A percentile compares a stretch with the other conserved stretches of the same genome.
Evolutionary conservation across 1,140 invertebrate species (phyloP).

Genomic region (Globodera ellingtonae): DNA sequence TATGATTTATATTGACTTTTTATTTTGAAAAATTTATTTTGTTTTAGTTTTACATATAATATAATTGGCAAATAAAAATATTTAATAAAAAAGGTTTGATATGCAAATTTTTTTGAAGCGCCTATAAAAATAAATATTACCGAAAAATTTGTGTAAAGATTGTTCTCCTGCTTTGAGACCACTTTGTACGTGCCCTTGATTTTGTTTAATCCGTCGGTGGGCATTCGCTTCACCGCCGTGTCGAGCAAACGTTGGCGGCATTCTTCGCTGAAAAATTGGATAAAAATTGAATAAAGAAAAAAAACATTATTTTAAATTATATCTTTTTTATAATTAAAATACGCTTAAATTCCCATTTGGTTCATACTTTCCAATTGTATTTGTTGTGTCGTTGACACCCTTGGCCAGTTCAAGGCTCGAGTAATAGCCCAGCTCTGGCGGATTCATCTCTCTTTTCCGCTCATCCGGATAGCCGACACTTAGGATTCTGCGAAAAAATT

Average conservation of each 20-base stretch:
- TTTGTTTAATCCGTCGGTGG: not conserved
- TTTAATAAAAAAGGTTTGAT: too few relatives aligned
- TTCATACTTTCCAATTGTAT: constrained; percentile 2
- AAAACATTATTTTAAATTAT: not conserved
- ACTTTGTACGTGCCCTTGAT: not conserved
- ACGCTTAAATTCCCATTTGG: too few relatives aligned
- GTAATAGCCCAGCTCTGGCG: not conserved
- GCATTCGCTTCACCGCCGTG: not conserved
- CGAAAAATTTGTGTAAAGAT: not conserved
- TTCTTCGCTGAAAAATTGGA: not conserved
- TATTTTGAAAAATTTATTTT: too few relatives aligned
- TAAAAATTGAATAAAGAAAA: too few relatives aligned
- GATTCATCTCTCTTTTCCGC: not conserved
- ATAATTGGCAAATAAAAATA: too few relatives aligned
- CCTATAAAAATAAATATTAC: not conserved
- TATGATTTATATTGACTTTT: too few relatives aligned
- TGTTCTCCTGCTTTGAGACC: not conserved
- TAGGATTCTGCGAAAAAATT: not conserved
- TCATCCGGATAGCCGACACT: not conserved
- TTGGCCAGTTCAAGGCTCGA: constrained; percentile 1
- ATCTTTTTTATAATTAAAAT: not conserved
- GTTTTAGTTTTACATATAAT: too few relatives aligned
- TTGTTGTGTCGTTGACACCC: not conserved
- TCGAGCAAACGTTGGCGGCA: not conserved
- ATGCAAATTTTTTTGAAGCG: too few relatives aligned